phyloP scores from a whole-genome alignment of 2,797 vertebrate species.

The Pantherophis alleghaniensis region DNA sequence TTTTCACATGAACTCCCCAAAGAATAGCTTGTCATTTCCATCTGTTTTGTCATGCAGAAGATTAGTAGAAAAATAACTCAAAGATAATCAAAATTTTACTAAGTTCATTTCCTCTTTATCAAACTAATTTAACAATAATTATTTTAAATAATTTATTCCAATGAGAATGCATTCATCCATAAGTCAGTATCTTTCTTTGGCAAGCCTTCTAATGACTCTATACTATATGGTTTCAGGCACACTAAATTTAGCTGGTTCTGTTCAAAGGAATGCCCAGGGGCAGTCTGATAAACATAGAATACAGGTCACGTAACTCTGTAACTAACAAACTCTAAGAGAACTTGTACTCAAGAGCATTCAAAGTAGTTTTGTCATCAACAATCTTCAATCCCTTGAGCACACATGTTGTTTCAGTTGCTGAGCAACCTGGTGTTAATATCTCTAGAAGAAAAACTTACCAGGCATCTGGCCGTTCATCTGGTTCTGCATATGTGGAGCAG shows the following conservation, averaged over 20 bases:
- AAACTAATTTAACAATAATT: constrained; percentile 26
- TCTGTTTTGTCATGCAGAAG: neutral
- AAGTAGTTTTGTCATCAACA: constrained; percentile 85
- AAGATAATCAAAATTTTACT: neutral
- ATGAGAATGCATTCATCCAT: constrained; percentile 59
- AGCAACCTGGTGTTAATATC: constrained; percentile 87
- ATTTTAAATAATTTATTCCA: constrained; percentile 55
- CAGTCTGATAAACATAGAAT: constrained; percentile 80
- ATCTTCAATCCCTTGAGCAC: constrained; percentile 84
- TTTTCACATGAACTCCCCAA: constrained; percentile 47
- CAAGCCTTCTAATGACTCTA: constrained; percentile 73
- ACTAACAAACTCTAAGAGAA: constrained; percentile 82
- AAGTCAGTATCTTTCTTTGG: constrained; percentile 63
- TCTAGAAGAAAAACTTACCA: constrained; percentile 83
- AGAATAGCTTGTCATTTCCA: constrained; percentile 17
- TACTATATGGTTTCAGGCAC: constrained; percentile 74
- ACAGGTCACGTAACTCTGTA: constrained; percentile 82
- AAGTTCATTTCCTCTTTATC: neutral
- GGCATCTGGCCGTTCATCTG: constrained; percentile 99
- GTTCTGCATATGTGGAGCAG: constrained; percentile 96
- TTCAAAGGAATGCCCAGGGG: constrained; percentile 81
- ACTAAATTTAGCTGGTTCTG: constrained; percentile 84
- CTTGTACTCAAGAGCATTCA: constrained; percentile 78
- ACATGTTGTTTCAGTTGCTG: constrained; percentile 87
- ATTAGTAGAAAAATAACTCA: constrained; percentile 39